Evolutionary conservation across 2,113 vertebrate genomes (phyloP).

Genomic region (Oryzias curvinotus): DNA sequence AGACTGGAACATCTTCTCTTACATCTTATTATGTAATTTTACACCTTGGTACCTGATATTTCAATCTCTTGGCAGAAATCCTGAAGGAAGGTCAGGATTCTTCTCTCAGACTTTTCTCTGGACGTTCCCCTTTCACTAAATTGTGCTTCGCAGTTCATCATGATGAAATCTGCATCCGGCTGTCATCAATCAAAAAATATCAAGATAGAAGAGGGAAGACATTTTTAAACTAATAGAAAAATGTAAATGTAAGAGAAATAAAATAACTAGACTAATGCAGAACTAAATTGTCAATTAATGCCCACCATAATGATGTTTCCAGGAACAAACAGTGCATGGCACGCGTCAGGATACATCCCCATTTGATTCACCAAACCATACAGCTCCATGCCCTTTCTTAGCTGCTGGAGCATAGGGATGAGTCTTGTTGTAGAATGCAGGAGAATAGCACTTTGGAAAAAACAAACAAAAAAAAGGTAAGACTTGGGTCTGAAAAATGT

Average conservation of each 20-base stretch:
- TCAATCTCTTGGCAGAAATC: not conserved
- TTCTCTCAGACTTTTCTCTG: not conserved
- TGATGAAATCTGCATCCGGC: not conserved
- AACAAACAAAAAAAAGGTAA: not conserved
- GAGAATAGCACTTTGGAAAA: not conserved
- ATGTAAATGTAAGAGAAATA: no score
- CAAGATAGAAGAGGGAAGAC: not conserved
- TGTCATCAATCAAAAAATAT: not conserved
- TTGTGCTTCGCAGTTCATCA: slow-evolving; percentile 1
- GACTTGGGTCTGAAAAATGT: not conserved
- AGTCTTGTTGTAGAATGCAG: slow-evolving; percentile 6
- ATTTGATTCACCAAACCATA: not conserved
- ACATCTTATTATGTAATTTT: not conserved
- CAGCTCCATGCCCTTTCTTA: not conserved
- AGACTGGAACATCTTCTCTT: no score
- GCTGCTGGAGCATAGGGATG: slow-evolving; percentile 4
- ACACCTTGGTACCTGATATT: not conserved
- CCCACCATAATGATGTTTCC: no score
- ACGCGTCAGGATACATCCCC: no score
- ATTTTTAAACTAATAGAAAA: not conserved
- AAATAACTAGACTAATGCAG: no score
- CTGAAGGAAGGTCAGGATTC: not conserved
- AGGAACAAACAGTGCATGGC: no score
- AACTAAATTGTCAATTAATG: no score
- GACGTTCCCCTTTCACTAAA: slow-evolving; percentile 7